phyloP scores from a whole-genome alignment of 2,888 invertebrate genomes.

The Colletes collaris region DNA sequence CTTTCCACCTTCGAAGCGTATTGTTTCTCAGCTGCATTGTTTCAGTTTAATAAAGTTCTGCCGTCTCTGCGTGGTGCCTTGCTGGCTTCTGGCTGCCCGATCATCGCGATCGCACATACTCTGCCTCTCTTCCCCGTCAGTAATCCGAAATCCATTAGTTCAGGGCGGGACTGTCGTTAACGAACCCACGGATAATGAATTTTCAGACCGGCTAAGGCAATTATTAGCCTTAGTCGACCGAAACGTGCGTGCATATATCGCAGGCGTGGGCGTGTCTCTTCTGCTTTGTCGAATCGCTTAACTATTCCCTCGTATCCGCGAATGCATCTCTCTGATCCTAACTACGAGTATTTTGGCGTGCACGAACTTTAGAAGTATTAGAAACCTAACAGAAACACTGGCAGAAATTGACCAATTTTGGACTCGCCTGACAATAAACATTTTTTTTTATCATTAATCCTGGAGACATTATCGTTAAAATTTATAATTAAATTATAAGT shows the following conservation, averaged over 20 bases:
- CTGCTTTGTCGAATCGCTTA: constrained; percentile 18
- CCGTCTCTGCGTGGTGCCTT: constrained; percentile 24
- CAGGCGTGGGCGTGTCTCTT: constrained; percentile 1
- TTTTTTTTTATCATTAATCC: no score
- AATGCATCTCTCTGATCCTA: no score
- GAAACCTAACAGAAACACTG: no score
- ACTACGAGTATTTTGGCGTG: no score
- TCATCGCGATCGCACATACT: constrained; percentile 36
- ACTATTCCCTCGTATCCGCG: neutral
- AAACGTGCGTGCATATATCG: constrained; percentile 1
- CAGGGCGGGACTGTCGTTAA: constrained; percentile 67
- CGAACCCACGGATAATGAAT: constrained; percentile 75
- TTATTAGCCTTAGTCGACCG: constrained; percentile 73
- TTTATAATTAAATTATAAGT: no score
- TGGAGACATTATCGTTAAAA: no score
- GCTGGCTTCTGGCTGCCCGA: constrained; percentile 29
- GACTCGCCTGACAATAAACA: no score
- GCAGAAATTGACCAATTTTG: no score
- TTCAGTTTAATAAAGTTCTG: constrained; percentile 28
- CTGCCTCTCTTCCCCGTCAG: constrained; percentile 11
- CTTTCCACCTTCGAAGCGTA: constrained; percentile 4
- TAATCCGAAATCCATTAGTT: constrained; percentile 76
- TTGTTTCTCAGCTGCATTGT: constrained; percentile 19
- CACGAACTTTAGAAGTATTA: no score
- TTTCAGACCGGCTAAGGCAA: constrained; percentile 71